These are phyloP conservation scores for Tanypteryx hageni DNA, from an alignment of 2,888 invertebrate genomes.

Conservation along the genomic window DNA sequence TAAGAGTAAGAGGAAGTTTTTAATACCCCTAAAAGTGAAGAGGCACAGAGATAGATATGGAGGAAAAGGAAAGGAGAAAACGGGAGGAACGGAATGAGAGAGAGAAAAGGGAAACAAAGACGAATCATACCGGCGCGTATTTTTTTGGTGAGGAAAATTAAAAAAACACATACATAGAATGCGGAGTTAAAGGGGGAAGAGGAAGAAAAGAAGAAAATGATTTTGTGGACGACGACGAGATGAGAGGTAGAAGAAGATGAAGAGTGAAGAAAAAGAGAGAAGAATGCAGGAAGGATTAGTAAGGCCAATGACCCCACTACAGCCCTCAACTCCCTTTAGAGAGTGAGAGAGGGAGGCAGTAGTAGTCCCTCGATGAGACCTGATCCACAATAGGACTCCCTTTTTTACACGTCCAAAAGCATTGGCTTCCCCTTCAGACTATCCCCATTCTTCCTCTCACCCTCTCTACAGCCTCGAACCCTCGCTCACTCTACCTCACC, in stretches of 20 bases:
- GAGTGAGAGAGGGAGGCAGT: too few relatives aligned
- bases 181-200: neutral
- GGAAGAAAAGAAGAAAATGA: neutral
- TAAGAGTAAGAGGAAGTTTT: neutral
- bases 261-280: neutral
- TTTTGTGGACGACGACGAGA: neutral
- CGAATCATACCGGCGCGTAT: neutral
- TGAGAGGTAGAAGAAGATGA: too few relatives aligned
- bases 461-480: too few relatives aligned
- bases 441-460: too few relatives aligned
- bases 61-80: neutral
- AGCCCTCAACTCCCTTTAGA: neutral
- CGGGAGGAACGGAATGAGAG: neutral
- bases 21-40: neutral
- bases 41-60: neutral
- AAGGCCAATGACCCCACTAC: neutral
- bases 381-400: neutral
- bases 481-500: too few relatives aligned
- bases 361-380: too few relatives aligned
- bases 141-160: neutral
- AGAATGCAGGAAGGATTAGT: slow-evolving; percentile 2
- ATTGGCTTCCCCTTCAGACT: neutral
- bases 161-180: neutral
- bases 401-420: slow-evolving; percentile 10
- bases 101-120: neutral